Evolutionary conservation across 2,797 vertebrate genomes (phyloP).

Genomic region (Crenichthys baileyi): DNA sequence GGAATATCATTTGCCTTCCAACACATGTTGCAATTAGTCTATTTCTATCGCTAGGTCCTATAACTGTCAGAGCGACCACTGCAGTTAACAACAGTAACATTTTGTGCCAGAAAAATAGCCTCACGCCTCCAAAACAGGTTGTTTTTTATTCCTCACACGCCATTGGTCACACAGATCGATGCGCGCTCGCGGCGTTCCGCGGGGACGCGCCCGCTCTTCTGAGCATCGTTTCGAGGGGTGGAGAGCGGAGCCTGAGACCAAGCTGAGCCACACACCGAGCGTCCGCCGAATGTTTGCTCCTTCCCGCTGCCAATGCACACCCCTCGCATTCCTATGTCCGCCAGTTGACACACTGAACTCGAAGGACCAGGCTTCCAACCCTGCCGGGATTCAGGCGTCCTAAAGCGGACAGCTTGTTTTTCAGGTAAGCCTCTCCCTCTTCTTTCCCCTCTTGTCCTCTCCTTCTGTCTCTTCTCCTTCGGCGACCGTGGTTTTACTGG

Average conservation of each 20-base stretch:
- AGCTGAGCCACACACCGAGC: conserved; percentile 61
- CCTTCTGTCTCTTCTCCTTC: conserved; percentile 46
- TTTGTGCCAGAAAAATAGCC: conserved; percentile 16
- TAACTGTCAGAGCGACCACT: not conserved
- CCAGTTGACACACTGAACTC: conserved; percentile 73
- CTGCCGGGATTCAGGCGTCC: conserved; percentile 70
- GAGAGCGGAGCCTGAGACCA: conserved; percentile 42
- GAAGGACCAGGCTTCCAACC: conserved; percentile 65
- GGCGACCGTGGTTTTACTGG: conserved; percentile 37
- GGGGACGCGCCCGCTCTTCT: conserved; percentile 70
- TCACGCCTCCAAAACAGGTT: conserved; percentile 56
- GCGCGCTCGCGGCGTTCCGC: conserved; percentile 71
- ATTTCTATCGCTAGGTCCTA: not conserved
- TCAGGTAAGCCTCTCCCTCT: conserved; percentile 63
- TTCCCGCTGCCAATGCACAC: conserved; percentile 70
- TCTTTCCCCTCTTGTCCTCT: conserved; percentile 19
- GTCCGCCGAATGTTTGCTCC: conserved; percentile 69
- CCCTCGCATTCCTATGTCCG: conserved; percentile 77
- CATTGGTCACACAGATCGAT: conserved; percentile 76
- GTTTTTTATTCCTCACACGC: conserved; percentile 72
- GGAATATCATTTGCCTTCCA: not conserved
- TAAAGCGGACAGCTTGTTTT: conserved; percentile 63
- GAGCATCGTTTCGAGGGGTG: conserved; percentile 63
- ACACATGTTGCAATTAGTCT: not conserved
- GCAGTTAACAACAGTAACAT: conserved; percentile 10